A percentile compares a stretch with the other conserved stretches of the same genome.
phyloP scores from a whole-genome alignment of 2,888 invertebrate species.

The Phalera bucephala region DNA sequence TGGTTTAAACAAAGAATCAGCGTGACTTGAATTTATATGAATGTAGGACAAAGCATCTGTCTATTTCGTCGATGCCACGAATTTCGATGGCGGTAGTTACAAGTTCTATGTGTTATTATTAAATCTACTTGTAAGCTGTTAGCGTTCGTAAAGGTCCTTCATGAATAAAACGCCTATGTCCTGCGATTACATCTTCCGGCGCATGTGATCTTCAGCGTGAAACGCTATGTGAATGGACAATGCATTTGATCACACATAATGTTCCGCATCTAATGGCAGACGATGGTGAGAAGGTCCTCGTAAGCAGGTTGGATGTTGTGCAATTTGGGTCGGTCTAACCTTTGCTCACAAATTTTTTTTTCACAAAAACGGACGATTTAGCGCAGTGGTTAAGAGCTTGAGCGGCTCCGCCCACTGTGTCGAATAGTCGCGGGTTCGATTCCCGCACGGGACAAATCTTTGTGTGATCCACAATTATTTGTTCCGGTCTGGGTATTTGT shows the following conservation, averaged over 20 bases:
- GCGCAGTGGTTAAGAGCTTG: too few species aligned
- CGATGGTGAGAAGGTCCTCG: constrained; percentile 23
- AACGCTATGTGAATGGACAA: constrained; percentile 47
- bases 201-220: constrained; percentile 45
- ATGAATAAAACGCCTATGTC: constrained; percentile 52
- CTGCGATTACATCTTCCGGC: constrained; percentile 59
- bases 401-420: too few species aligned
- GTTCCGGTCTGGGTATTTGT: too few species aligned
- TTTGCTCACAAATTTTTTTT: constrained; percentile 31
- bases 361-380: too few species aligned
- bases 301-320: constrained; percentile 37
- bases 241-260: constrained; percentile 24
- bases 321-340: constrained; percentile 41
- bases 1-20: constrained; percentile 34
- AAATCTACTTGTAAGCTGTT: constrained; percentile 61
- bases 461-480: too few species aligned
- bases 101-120: constrained; percentile 34
- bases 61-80: constrained; percentile 19
- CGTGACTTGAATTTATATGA: constrained; percentile 28
- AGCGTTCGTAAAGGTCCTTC: constrained; percentile 66
- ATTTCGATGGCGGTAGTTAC: constrained; percentile 14
- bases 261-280: constrained; percentile 30
- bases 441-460: too few species aligned
- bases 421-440: too few species aligned
- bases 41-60: constrained; percentile 27